Evolutionary conservation across 2,888 invertebrate species (phyloP).

Genomic region (Scaptomyza cyrtandrae): DNA sequence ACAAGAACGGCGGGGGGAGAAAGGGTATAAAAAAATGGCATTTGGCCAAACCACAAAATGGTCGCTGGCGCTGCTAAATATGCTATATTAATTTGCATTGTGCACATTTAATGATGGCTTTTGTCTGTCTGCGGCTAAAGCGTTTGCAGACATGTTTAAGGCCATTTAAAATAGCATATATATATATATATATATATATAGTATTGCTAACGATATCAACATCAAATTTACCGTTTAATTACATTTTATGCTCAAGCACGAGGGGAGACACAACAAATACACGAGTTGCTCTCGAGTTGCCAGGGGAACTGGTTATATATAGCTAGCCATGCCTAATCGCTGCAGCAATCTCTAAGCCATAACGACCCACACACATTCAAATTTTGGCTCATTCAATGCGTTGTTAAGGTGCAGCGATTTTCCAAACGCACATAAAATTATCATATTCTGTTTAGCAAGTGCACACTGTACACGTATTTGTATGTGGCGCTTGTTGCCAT

Average conservation of each 20-base stretch:
- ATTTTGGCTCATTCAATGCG: background rate
- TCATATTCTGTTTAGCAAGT: background rate
- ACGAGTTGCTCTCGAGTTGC: too few species aligned
- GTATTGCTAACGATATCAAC: slow-evolving; percentile 7
- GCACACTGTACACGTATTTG: slow-evolving; percentile 2
- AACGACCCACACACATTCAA: slow-evolving; percentile 38
- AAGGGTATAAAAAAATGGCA: slow-evolving; percentile 32
- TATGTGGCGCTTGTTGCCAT: slow-evolving; percentile 49
- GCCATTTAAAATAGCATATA: background rate
- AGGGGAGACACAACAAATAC: too few species aligned
- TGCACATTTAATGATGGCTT: slow-evolving; percentile 51
- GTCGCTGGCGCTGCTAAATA: slow-evolving; percentile 64
- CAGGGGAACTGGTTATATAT: too few species aligned
- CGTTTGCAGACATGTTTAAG: slow-evolving; percentile 10
- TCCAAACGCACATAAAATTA: slow-evolving; percentile 3
- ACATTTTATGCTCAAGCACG: slow-evolving; percentile 12
- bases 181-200: too few species aligned
- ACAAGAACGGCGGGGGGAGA: slow-evolving; percentile 19
- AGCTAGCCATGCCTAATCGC: slow-evolving; percentile 12
- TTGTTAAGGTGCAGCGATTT: background rate
- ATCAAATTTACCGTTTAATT: slow-evolving; percentile 50
- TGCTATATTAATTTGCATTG: slow-evolving; percentile 77
- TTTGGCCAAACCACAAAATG: slow-evolving; percentile 61
- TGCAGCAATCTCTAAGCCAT: slow-evolving; percentile 38
- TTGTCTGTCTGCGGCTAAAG: slow-evolving; percentile 63